These are phyloP conservation scores for Noctua janthe DNA, from an alignment of 2,888 invertebrate species.

Conservation along the genomic window DNA sequence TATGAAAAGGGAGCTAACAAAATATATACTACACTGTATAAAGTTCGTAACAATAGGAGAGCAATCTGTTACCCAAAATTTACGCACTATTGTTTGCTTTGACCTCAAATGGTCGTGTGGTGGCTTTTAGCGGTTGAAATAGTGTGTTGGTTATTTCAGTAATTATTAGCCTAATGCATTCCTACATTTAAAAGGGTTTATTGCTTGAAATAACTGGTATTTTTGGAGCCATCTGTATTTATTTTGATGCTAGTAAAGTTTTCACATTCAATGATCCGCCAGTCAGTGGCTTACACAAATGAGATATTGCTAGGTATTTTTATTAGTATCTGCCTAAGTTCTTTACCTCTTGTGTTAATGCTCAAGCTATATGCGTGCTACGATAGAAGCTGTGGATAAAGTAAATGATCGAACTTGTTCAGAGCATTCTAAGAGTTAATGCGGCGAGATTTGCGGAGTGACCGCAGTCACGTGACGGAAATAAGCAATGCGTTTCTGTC, in stretches of 20 bases:
- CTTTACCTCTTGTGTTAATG: neutral
- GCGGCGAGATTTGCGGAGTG: neutral
- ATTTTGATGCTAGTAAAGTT: neutral
- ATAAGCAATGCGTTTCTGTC: neutral
- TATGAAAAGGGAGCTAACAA: neutral
- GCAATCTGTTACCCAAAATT: conserved; percentile 50
- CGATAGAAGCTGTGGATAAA: neutral
- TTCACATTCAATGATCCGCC: neutral
- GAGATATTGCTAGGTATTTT: neutral
- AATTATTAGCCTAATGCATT: conserved; percentile 22
- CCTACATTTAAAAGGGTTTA: neutral
- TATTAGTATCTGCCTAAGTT: neutral
- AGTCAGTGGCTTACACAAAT: neutral
- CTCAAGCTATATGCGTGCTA: neutral
- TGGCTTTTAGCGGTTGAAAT: conserved; percentile 46
- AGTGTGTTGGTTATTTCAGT: conserved; percentile 24
- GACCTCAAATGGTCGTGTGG: conserved; percentile 40
- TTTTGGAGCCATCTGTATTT: neutral
- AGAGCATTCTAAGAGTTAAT: neutral
- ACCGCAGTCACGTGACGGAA: neutral
- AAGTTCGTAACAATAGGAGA: conserved; percentile 22
- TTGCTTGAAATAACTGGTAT: neutral
- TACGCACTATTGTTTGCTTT: conserved; percentile 42
- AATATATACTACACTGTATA: conserved; percentile 10
- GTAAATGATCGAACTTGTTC: neutral